These are phyloP conservation scores for Tiliacea aurago DNA, from an alignment of 2,888 invertebrate species.

Conservation along the genomic window DNA sequence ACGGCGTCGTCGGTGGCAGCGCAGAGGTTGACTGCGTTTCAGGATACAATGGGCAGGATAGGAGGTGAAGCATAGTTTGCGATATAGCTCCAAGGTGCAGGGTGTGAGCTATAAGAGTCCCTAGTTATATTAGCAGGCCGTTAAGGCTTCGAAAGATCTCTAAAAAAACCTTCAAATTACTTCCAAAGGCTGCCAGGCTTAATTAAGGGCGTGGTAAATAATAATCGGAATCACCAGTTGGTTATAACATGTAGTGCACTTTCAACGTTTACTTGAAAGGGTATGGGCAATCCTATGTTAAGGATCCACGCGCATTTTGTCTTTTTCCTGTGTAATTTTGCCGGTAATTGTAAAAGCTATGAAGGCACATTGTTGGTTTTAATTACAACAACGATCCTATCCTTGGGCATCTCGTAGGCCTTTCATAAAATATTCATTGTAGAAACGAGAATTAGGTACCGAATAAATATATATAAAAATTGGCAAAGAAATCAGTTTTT, in stretches of 20 bases:
- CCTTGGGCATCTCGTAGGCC: constrained; percentile 6
- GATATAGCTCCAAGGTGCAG: background rate
- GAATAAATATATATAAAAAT: background rate
- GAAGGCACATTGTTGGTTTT: constrained; percentile 35
- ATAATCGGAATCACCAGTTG: background rate
- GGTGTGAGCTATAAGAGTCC: background rate
- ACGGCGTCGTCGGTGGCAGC: no score
- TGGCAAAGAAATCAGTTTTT: background rate
- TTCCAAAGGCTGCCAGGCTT: no score
- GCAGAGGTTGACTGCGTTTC: no score
- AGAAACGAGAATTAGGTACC: background rate
- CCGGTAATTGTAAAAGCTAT: constrained; percentile 28
- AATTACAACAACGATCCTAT: constrained; percentile 18
- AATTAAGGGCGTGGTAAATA: background rate
- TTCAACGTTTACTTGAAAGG: background rate
- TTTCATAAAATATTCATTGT: constrained; percentile 37
- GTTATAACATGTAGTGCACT: background rate
- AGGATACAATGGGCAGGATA: no score
- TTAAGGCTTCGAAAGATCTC: background rate
- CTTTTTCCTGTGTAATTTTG: constrained; percentile 1
- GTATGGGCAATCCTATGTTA: background rate
- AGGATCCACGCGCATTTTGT: background rate
- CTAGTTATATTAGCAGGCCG: background rate
- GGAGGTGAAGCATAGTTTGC: background rate
- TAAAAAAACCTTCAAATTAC: background rate